A percentile compares a stretch with the other conserved stretches of the same genome.
Conservation (phyloP, 2,113 vertebrate species). For the Peromyscus maniculatus region DNA sequence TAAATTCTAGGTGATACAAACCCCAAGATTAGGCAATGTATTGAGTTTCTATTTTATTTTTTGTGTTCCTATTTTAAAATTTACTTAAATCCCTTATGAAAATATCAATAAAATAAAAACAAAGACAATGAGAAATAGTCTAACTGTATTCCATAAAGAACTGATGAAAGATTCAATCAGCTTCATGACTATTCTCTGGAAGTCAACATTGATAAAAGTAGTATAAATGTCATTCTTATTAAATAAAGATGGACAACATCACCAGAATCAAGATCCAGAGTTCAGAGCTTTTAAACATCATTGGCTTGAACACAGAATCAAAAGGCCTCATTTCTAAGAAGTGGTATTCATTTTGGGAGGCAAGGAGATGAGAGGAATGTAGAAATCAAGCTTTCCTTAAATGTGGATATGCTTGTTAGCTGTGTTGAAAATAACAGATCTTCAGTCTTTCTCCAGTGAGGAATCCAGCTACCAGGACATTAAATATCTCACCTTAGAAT, state of each 20-base stretch:
- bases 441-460: neutral
- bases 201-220: neutral
- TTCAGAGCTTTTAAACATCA: neutral
- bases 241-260: neutral
- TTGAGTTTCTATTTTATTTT: neutral
- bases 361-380: neutral
- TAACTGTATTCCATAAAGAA: neutral
- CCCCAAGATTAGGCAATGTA: neutral
- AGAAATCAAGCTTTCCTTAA: neutral
- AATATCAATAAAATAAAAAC: conserved; percentile 38
- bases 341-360: conserved; percentile 38
- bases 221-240: neutral
- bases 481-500: neutral
- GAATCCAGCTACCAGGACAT: neutral
- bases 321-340: conserved; percentile 7
- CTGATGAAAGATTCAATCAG: neutral
- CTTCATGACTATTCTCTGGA: neutral
- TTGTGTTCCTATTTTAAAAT: conserved; percentile 43
- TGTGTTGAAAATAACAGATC: neutral
- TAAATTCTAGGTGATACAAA: neutral
- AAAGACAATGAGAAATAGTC: neutral
- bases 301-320: neutral
- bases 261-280: neutral
- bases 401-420: neutral
- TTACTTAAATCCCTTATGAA: neutral